These are phyloP conservation scores for Drosophila testacea DNA, from an alignment of 2,888 invertebrate species.

Conservation along the genomic window DNA sequence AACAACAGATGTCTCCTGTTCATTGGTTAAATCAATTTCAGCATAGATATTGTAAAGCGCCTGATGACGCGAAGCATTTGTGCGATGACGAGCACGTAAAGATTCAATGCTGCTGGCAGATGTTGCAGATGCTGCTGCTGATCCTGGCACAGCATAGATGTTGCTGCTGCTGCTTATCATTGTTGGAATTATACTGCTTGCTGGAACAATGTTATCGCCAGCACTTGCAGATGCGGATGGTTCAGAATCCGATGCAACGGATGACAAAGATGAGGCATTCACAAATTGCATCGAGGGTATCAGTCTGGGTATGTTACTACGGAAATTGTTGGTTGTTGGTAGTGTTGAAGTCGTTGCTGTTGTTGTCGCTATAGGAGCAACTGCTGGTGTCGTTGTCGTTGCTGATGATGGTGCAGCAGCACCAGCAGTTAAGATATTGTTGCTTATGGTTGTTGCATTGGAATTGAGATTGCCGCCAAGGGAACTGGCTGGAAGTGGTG, in stretches of 20 bases:
- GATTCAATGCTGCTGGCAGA: constrained; percentile 13
- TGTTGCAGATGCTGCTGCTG: constrained; percentile 2
- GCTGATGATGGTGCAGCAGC: neutral
- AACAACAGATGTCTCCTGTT: constrained; percentile 39
- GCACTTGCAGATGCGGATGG: constrained; percentile 8
- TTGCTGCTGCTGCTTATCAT: constrained; percentile 11
- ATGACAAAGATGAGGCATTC: constrained; percentile 35
- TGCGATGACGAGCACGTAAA: constrained; percentile 42
- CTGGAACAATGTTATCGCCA: neutral
- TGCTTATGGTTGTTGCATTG: constrained; percentile 16
- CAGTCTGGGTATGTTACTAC: constrained; percentile 75
- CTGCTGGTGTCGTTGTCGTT: neutral
- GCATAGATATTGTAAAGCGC: constrained; percentile 67
- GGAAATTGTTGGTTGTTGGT: constrained; percentile 52
- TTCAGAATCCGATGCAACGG: constrained; percentile 10
- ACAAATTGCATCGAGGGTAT: constrained; percentile 65
- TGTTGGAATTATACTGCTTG: constrained; percentile 1
- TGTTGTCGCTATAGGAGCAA: neutral
- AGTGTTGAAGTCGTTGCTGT: neutral
- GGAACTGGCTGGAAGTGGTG: constrained; percentile 13
- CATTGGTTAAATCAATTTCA: constrained; percentile 70
- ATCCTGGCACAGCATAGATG: constrained; percentile 8
- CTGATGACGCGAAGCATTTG: constrained; percentile 44
- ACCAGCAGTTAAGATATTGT: constrained; percentile 2
- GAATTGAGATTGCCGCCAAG: constrained; percentile 7